Percentiles rank a stretch among this genome's conserved stretches.
Conservation (phyloP, 1,140 invertebrate genomes). For the Bacillus rossius region DNA sequence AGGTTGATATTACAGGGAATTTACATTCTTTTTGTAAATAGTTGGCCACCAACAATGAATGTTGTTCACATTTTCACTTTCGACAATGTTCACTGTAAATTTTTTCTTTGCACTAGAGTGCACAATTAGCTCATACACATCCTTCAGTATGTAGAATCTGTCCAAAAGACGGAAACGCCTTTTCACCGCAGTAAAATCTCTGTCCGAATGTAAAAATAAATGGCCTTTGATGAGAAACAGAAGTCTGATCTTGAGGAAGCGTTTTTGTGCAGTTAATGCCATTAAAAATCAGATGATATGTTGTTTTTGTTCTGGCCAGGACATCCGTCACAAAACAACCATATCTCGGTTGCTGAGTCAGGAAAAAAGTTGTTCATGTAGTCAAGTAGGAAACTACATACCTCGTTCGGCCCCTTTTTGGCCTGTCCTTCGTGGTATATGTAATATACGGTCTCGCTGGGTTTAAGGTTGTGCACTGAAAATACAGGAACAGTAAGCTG, state of each 20-base stretch:
- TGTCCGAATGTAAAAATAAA: conserved; percentile 32
- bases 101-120: no score
- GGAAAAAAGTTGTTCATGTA: conserved; percentile 22
- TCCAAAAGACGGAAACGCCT: conserved; percentile 17
- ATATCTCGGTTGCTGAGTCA: conserved; percentile 25
- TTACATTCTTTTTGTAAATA: no score
- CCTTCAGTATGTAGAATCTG: no score
- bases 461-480: conserved; percentile 29
- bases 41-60: no score
- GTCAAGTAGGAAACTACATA: conserved; percentile 26
- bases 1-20: no score
- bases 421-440: conserved; percentile 28
- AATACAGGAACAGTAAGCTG: conserved; percentile 32
- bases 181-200: conserved; percentile 31
- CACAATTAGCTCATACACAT: no score
- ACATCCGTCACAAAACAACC: conserved; percentile 28
- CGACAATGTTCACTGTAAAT: no score
- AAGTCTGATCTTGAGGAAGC: conserved; percentile 27
- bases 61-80: no score
- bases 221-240: conserved; percentile 31
- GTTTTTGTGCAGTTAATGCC: conserved; percentile 18
- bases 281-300: conserved; percentile 24
- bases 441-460: conserved; percentile 19
- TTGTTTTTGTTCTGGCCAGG: conserved; percentile 29
- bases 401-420: conserved; percentile 27